A percentile compares a stretch with the other conserved stretches of the same genome.
Conservation (phyloP, 2,113 vertebrate species). For the Arenaria interpres region DNA sequence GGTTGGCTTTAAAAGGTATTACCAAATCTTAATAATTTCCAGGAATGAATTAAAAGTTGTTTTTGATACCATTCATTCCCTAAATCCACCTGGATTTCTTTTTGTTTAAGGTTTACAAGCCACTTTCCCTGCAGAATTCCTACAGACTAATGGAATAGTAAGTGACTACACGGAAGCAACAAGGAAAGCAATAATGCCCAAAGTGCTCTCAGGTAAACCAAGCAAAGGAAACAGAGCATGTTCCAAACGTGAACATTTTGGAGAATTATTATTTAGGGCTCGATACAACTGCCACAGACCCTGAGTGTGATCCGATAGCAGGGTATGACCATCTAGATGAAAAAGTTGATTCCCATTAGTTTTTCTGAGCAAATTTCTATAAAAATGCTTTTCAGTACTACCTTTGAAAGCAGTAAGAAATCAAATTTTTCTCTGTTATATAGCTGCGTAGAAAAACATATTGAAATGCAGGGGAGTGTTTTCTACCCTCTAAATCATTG, state of each 20-base stretch:
- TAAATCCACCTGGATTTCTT: background rate
- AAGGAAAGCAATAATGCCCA: background rate
- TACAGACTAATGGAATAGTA: background rate
- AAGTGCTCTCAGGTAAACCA: background rate
- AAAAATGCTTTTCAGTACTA: background rate
- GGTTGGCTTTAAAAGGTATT: background rate
- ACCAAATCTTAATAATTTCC: background rate
- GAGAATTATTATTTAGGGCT: background rate
- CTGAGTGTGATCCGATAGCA: accelerated
- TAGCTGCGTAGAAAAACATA: background rate
- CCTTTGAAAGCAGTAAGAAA: constrained; percentile 22
- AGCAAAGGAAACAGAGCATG: background rate
- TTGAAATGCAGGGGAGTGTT: constrained; percentile 21
- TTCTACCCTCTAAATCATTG: constrained; percentile 34
- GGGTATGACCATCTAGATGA: background rate
- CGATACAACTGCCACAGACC: background rate
- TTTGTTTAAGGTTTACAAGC: background rate
- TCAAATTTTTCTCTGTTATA: background rate
- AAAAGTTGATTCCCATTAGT: background rate
- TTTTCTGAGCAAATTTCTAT: background rate
- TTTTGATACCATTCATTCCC: background rate
- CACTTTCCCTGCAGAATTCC: background rate
- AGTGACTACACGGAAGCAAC: background rate
- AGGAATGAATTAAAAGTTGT: background rate
- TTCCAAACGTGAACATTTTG: background rate